Percentiles rank a stretch among this genome's conserved stretches.
Conservation (phyloP, 2,797 vertebrate species). For the Acanthornis magna region DNA sequence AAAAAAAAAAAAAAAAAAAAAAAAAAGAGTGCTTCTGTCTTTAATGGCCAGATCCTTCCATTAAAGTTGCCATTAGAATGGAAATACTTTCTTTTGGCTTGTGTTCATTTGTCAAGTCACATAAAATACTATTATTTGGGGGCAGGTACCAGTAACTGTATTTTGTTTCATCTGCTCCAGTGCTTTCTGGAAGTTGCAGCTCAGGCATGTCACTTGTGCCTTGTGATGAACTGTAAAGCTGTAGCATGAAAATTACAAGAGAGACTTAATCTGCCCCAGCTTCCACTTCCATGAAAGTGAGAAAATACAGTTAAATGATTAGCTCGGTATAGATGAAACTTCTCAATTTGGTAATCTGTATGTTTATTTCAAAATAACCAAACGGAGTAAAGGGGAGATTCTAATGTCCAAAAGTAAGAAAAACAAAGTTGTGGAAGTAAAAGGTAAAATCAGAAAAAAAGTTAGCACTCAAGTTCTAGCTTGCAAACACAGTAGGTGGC, state of each 20-base stretch:
- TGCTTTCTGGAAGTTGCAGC: neutral
- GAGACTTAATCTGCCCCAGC: neutral
- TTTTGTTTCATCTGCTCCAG: neutral
- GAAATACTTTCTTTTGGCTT: neutral
- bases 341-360: neutral
- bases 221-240: rapidly evolving
- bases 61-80: neutral
- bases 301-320: neutral
- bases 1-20: neutral
- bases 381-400: neutral
- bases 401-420: neutral
- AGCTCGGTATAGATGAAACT: neutral
- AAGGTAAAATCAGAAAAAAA: neutral
- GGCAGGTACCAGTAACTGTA: neutral
- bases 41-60: neutral
- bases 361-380: neutral
- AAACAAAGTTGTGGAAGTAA: neutral
- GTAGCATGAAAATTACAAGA: neutral
- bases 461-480: neutral
- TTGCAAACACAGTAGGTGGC: neutral
- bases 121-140: neutral
- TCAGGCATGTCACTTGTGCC: neutral
- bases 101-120: neutral
- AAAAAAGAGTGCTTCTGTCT: neutral
- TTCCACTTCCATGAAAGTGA: neutral